phyloP scores from a whole-genome alignment of 2,888 invertebrate species.

The Pantelozetes paolii region DNA sequence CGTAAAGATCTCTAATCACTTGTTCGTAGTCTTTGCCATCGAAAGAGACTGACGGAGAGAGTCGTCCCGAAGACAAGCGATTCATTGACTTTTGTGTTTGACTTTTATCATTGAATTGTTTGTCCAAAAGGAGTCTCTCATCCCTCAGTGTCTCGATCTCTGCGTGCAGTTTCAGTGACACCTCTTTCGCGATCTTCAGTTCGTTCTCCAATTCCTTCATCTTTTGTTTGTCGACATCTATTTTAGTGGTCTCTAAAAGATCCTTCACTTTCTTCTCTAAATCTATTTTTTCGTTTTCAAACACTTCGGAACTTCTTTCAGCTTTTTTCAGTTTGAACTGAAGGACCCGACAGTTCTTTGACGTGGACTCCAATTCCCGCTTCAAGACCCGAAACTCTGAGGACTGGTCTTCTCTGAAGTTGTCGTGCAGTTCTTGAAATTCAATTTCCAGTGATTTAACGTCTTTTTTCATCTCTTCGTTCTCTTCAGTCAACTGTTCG shows the following conservation, averaged over 20 bases:
- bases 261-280: constrained; percentile 54
- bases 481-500: constrained; percentile 92
- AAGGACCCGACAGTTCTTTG: constrained; percentile 94
- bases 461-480: constrained; percentile 88
- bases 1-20: constrained; percentile 77
- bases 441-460: constrained; percentile 88
- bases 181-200: constrained; percentile 72
- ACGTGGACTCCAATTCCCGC: constrained; percentile 90
- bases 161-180: constrained; percentile 60
- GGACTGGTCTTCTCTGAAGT: constrained; percentile 92
- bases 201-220: constrained; percentile 81
- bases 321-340: constrained; percentile 96
- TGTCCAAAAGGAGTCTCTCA: constrained; percentile 55
- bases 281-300: constrained; percentile 59
- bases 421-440: constrained; percentile 98
- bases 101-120: constrained; percentile 34
- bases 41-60: constrained; percentile 40
- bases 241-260: constrained; percentile 54
- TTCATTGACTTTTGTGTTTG: constrained; percentile 1
- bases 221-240: constrained; percentile 60
- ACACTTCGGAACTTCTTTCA: constrained; percentile 72
- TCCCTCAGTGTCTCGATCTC: constrained; percentile 66
- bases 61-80: constrained; percentile 21
- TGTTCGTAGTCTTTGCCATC: constrained; percentile 55
- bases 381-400: constrained; percentile 91